Base-by-base conservation (phyloP, 2,888 invertebrate species). In the Ceramica pisi region DNA sequence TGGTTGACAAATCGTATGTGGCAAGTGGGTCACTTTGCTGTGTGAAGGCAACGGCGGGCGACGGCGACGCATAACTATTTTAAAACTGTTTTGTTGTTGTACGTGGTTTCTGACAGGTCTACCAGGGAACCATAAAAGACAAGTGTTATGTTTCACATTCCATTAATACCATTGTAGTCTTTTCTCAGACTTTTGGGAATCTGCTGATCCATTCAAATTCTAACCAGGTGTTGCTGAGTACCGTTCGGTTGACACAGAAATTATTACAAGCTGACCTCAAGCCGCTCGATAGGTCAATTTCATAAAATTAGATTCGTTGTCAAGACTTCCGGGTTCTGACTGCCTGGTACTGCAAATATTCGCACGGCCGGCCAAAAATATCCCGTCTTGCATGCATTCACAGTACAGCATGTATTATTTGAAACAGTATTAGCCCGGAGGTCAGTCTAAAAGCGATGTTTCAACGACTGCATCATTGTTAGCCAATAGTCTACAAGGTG, bases 401-500 rank as follows among this genome's bases (percentile, higher is more conserved):
- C 41, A 46, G 12, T 64, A 55, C 23, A 51, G n/a, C 21, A 21
- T 57, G 23, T 74, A 57, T 50, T 51, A 62, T 78, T 78, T 62
- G 26, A 55, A 65, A 53, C 59, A 71, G 48, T 61, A 38, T 67
- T 71, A 64, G 60, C 6, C 44, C 38, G 53, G 66, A 80, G 77
- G 73, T 73, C 79, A 77, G 60, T 48, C 67, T 63, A 66, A 68
- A 66, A 66, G 55, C 12, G 51, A 48, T 57, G 75, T 76, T 31
- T 44, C 46, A 64, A 60, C 50, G 56, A 59, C 72, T 79, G 67
- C 67, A 80, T 67, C 44, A 63, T 72, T 71, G 67, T 78, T 71
- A 68, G 66, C 68, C 53, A 79, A 78, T 69, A 65, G 68, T 67
- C 70, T 77, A 76, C 76, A 73, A 78, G 71, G 63, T 68, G 78